Conservation (phyloP, 2,888 invertebrate species). For the Deilephila elpenor region DNA sequence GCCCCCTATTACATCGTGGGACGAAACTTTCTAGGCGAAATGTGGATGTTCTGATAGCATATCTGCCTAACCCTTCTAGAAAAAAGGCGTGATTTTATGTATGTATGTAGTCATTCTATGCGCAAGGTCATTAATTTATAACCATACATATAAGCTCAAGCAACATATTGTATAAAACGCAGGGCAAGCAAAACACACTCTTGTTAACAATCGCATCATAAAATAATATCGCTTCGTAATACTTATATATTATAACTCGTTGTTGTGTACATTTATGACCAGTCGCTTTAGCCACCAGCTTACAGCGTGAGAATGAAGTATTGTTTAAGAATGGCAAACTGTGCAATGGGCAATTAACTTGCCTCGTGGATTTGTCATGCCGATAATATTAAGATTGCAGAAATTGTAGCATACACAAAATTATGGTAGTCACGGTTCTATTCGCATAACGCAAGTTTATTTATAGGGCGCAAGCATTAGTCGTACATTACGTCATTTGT, state of each 20-base stretch:
- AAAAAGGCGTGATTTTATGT: too few species aligned
- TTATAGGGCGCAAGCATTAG: conserved; percentile 3
- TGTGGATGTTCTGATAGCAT: too few species aligned
- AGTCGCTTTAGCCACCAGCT: neutral
- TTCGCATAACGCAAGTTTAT: neutral
- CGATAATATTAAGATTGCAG: neutral
- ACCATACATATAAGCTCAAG: neutral
- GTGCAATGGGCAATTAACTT: neutral
- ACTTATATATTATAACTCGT: neutral
- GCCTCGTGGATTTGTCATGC: neutral
- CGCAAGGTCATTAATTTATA: too few species aligned
- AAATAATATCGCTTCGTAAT: neutral
- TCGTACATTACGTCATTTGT: conserved; percentile 18
- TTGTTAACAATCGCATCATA: neutral
- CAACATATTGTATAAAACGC: neutral
- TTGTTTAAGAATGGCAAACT: neutral
- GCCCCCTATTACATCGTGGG: too few species aligned
- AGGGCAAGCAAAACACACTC: neutral
- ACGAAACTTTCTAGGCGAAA: too few species aligned
- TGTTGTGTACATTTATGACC: neutral
- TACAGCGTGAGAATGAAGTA: neutral
- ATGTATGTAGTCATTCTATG: too few species aligned
- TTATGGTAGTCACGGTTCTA: neutral
- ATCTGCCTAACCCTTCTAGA: too few species aligned
- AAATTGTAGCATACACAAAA: conserved; percentile 5